These are phyloP conservation scores for Tenrec ecaudatus DNA, from an alignment of 2,113 vertebrate genomes.

Conservation along the genomic window DNA sequence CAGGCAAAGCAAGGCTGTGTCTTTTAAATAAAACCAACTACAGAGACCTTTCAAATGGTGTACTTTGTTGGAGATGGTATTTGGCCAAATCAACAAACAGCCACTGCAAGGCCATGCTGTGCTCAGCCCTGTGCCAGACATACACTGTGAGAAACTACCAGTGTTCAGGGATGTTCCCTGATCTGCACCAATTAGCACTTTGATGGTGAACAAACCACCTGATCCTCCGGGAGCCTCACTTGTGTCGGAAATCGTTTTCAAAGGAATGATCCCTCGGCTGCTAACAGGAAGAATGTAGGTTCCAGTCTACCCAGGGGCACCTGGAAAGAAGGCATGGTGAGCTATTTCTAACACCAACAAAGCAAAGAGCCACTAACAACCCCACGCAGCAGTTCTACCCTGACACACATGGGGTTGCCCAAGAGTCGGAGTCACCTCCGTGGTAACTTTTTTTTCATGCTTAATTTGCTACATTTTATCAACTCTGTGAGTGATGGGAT, in stretches of 20 bases:
- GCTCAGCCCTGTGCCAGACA: background rate
- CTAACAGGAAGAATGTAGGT: background rate
- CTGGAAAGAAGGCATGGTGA: background rate
- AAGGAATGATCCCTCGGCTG: background rate
- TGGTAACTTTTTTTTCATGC: background rate
- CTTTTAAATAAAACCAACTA: background rate
- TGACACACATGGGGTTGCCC: background rate
- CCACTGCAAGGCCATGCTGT: background rate
- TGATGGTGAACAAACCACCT: background rate
- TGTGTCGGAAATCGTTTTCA: background rate
- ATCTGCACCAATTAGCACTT: background rate
- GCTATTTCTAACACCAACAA: background rate
- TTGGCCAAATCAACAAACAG: background rate
- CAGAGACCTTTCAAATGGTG: background rate
- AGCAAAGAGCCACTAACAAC: background rate
- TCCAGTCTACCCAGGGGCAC: background rate
- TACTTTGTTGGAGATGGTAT: background rate
- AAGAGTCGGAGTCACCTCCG: background rate
- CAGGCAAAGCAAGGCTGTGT: background rate
- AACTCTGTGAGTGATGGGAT: too few relatives aligned
- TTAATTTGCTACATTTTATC: too few relatives aligned
- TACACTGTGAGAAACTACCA: background rate
- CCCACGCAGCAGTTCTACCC: background rate
- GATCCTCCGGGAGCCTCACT: background rate
- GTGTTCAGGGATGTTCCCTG: background rate